Base-by-base conservation (phyloP, 2,888 invertebrate genomes). In the Amaurobius ferox region DNA sequence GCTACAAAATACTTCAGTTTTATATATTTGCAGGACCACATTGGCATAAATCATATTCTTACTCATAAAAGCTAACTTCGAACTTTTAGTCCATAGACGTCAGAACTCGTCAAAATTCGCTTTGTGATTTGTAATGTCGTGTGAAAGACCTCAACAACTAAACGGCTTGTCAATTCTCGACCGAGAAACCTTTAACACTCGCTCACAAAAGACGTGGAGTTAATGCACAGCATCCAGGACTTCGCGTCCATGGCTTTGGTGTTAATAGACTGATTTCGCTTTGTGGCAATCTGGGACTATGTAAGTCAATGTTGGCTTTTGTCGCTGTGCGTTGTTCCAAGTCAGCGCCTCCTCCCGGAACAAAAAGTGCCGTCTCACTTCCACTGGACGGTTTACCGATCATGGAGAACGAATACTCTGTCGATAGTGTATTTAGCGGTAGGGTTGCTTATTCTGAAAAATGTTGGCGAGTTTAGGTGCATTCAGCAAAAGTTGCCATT, bases 351-450 rank as follows among this genome's bases (percentile, higher is more conserved):
- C 23, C 55, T 23, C 55, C 23, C 19, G 7, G 23, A 23, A n/a
- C 2, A 23, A 44, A 55, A 23, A 11, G 55, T 1, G 23, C 23
- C 55, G 55, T 23, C 55, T 55, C 55, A 55, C 55, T 55, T 55
- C 23, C 23, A n/a, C 55, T 55, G 23, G 5, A 55, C 55, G 55
- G 23, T 55, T 55, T 55, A 23, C 55, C 55, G 55, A 55, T 23
- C 55, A 55, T 23, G 55, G 16, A 55, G 55, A 55, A 55, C 55
- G 55, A 23, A 55, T 55, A 55, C 55, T 55, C 55, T 55, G 55
- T 23, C 55, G 11, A 55, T 55, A 55, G 55, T 55, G 55, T 55
- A 55, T 55, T 55, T 55, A 55, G 55, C 55, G 2, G 23, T 23
- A 55, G 55, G 55, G 55, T 55, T 55, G 55, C 11, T n/a, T n/a